phyloP scores from a whole-genome alignment of 2,797 vertebrate genomes.

The Arrhamphus sclerolepis region DNA sequence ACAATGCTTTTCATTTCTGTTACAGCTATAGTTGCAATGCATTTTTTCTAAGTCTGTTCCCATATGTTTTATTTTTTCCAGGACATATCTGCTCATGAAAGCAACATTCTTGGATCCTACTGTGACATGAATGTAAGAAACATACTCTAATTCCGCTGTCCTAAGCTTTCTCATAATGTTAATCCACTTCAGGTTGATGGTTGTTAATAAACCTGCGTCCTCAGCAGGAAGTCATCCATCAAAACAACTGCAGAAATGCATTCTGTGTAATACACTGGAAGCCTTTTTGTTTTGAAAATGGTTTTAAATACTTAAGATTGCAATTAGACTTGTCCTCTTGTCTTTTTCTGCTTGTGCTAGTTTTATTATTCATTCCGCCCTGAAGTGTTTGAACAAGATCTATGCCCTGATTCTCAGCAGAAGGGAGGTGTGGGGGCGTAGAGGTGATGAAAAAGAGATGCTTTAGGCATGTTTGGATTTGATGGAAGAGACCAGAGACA shows the following conservation, averaged over 20 bases:
- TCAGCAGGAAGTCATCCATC: neutral
- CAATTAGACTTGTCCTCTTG: neutral
- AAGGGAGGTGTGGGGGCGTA: too few relatives aligned
- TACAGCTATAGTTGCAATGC: neutral
- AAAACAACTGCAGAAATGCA: neutral
- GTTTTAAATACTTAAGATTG: neutral
- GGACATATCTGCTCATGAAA: slow-evolving; percentile 99
- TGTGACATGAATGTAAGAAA: slow-evolving; percentile 99
- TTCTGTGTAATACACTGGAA: too few relatives aligned
- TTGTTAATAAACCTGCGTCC: neutral
- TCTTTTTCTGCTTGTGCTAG: neutral
- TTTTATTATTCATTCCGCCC: slow-evolving; percentile 9
- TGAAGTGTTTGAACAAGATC: neutral
- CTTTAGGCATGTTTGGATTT: neutral
- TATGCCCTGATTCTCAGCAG: slow-evolving; percentile 5
- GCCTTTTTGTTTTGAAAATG: too few relatives aligned
- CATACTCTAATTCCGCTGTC: neutral
- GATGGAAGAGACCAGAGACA: neutral
- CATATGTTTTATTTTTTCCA: slow-evolving; percentile 52
- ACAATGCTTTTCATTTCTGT: neutral
- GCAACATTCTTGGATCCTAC: slow-evolving; percentile 98
- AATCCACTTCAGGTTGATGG: too few relatives aligned
- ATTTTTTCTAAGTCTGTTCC: neutral
- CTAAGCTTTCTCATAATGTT: neutral
- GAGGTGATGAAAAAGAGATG: neutral